Evolutionary conservation across 2,113 vertebrate genomes (phyloP).

Genomic region (Actinemys pallida): DNA sequence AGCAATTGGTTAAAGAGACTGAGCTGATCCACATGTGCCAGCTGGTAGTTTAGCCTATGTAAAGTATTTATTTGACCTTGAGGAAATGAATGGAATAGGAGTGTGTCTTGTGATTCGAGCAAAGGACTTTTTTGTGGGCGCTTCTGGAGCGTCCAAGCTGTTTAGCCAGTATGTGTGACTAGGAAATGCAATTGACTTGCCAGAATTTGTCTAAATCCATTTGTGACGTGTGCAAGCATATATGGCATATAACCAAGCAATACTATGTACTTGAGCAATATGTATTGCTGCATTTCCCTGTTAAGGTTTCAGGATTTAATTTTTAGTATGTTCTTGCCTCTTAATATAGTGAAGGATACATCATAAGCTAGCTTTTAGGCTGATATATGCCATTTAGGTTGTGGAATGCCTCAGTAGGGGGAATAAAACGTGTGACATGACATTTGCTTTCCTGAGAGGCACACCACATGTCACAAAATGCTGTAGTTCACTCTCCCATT

Average conservation of each 20-base stretch:
- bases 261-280: accelerated
- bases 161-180: neutral
- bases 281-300: neutral
- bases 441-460: conserved; percentile 67
- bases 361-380: neutral
- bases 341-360: accelerated
- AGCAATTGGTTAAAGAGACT: neutral
- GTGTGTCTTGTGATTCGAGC: neutral
- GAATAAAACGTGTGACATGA: conserved; percentile 29
- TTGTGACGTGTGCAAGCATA: neutral
- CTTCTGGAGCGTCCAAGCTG: neutral
- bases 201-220: accelerated
- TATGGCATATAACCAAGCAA: neutral
- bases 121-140: neutral
- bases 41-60: neutral
- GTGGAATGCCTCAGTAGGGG: neutral
- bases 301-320: neutral
- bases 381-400: neutral
- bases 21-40: accelerated
- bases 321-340: neutral
- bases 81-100: neutral
- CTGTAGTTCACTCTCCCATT: conserved; percentile 78
- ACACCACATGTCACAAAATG: conserved; percentile 76
- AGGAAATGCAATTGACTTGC: neutral
- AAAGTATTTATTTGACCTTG: neutral